A percentile compares a stretch with the other conserved stretches of the same genome.
phyloP scores from a whole-genome alignment of 2,888 invertebrate genomes.

The Stramonita haemastoma region DNA sequence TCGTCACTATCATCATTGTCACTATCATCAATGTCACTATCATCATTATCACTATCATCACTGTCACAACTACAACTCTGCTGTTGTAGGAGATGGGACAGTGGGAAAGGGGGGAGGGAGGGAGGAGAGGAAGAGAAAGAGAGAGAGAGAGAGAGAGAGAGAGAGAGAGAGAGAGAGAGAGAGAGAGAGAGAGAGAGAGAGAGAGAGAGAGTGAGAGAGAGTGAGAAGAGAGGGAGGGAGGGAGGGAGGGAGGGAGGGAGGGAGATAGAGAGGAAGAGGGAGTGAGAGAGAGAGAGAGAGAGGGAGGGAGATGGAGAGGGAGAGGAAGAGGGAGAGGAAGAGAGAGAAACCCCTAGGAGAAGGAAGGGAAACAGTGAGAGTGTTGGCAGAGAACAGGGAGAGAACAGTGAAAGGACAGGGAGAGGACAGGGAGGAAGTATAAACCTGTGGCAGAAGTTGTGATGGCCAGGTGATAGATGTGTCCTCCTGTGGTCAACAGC shows the following conservation, averaged over 20 bases:
- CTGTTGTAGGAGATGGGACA: too few species aligned
- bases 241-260: neutral
- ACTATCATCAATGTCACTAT: too few species aligned
- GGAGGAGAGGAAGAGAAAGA: too few species aligned
- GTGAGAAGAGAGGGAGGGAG: neutral
- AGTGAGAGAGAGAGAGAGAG: neutral
- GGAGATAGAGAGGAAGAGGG: neutral
- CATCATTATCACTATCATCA: too few species aligned
- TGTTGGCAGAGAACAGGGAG: neutral
- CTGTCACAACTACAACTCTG: too few species aligned
- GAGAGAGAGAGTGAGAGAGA: neutral
- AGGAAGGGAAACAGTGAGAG: too few species aligned
- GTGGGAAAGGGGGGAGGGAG: too few species aligned
- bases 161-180: neutral
- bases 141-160: too few species aligned
- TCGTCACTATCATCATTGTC: too few species aligned
- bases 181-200: neutral
- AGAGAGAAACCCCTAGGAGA: neutral
- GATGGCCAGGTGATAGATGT: slow-evolving; percentile 1
- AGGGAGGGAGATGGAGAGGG: neutral
- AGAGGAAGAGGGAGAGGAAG: neutral
- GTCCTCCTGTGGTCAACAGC: neutral
- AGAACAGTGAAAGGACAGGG: neutral
- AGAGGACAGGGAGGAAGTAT: neutral
- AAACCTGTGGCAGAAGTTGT: neutral